Evolutionary conservation across 2,888 invertebrate genomes (phyloP), one percentile per base, ranked within the genome.

Genomic region (Zygaena filipendulae): DNA sequence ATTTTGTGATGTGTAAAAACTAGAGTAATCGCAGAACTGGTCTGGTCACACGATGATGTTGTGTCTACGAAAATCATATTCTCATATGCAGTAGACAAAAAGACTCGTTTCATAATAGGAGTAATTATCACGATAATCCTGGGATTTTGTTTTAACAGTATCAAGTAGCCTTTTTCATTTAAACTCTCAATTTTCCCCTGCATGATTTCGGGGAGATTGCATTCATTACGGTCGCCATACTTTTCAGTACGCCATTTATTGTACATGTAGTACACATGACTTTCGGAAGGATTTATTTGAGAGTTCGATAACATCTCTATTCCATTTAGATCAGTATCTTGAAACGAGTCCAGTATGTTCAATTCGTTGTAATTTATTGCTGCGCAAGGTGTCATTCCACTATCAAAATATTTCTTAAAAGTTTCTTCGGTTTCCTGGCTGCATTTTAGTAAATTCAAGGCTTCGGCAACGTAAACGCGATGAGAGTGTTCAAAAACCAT

Each of bases 61-160:
- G 30, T 30, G 21, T 36, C 36, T 25, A 36, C 21, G 13, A 36
- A 33, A 23, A 36, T 21, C 36, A 31, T 33, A 19, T 36, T 23
- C 16, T 36, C 29, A 23, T 18, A 20, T 18, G 20, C 21, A 26
- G 16, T 13, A 26, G 36, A 28, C 22, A 30, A 16, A 25, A 29
- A 36, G 3, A 33, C 27, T 27, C 31, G 16, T 31, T 36, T 28
- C 33, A 31, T 36, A 14, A 36, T 33, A 24, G 33, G 30, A 18
- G 27, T 30, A 23, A 35, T 32, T 23, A 30, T 23, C 8, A 32
- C 32, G 21, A 30, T 30, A 29, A 29, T 25, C 25, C 22, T 25
- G 20, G 27, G 30, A 32, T 27, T 20, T 32, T 27, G 10, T 22
- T 25, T 30, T 12, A 27, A 27, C 25, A 29, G 21, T 32, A 28